A percentile compares a stretch with the other conserved stretches of the same genome.
Conservation (phyloP, 2,888 invertebrate species). For the Drosophila mercatorum region DNA sequence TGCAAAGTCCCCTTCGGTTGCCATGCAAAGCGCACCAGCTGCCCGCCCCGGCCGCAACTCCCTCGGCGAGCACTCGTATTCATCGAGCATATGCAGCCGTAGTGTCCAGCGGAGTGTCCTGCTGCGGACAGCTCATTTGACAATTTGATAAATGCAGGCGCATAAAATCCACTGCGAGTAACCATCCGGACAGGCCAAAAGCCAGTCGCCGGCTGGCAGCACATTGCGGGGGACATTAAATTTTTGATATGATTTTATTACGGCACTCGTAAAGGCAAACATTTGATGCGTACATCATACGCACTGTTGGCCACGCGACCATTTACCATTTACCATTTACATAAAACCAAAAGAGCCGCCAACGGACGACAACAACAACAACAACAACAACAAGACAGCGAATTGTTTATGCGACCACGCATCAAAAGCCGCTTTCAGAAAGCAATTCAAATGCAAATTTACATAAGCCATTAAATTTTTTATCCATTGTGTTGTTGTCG, state of each 20-base stretch:
- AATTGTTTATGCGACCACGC: slow-evolving; percentile 65
- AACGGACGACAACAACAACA: slow-evolving; percentile 10
- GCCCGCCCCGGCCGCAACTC: no score
- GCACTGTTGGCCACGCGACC: slow-evolving; percentile 61
- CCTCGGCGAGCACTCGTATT: background rate
- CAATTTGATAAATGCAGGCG: slow-evolving; percentile 73
- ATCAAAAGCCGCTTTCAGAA: slow-evolving; percentile 62
- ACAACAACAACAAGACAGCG: slow-evolving; percentile 22
- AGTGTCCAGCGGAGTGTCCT: slow-evolving; percentile 31
- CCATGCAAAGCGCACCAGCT: slow-evolving; percentile 45
- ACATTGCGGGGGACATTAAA: slow-evolving; percentile 55
- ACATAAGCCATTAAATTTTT: slow-evolving; percentile 71
- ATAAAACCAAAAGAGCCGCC: slow-evolving; percentile 53
- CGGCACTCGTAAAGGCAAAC: slow-evolving; percentile 56
- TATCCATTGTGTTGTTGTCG: slow-evolving; percentile 44
- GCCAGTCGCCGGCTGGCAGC: background rate
- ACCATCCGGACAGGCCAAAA: slow-evolving; percentile 23
- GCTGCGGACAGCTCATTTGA: slow-evolving; percentile 74
- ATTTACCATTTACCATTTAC: slow-evolving; percentile 58
- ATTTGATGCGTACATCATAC: slow-evolving; percentile 71
- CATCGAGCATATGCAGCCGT: slow-evolving; percentile 4
- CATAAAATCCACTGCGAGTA: slow-evolving; percentile 41
- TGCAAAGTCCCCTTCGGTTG: slow-evolving; percentile 14
- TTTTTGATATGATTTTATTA: slow-evolving; percentile 76
- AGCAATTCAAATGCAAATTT: slow-evolving; percentile 67